Percentiles rank a stretch among this genome's conserved stretches.
phyloP scores from a whole-genome alignment of 1,140 invertebrate species.

The Schlechtendalia chinensis region DNA sequence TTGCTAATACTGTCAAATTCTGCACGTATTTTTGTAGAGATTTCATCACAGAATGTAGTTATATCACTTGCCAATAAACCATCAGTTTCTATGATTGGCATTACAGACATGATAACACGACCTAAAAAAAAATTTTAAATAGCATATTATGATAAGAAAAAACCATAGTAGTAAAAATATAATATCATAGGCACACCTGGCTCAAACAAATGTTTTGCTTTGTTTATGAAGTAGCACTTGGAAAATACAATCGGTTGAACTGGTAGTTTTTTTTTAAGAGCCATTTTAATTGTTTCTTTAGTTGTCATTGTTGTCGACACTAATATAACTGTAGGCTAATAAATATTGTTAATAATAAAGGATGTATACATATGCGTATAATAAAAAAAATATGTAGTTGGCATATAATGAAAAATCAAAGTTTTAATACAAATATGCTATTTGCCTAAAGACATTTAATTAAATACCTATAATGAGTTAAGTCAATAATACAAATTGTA shows the following conservation, averaged over 20 bases:
- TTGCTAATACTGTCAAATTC: slow-evolving; percentile 39
- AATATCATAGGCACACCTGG: background rate
- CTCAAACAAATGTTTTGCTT: slow-evolving; percentile 34
- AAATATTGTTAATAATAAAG: background rate
- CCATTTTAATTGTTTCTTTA: slow-evolving; percentile 29
- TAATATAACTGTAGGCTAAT: slow-evolving; percentile 20
- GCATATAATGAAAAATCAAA: no score
- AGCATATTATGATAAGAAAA: background rate
- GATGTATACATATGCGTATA: background rate
- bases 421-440: no score
- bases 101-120: slow-evolving; percentile 38
- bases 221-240: slow-evolving; percentile 35
- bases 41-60: background rate
- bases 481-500: no score
- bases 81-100: slow-evolving; percentile 39
- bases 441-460: no score
- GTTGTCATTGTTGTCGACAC: background rate
- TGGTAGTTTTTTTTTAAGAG: slow-evolving; percentile 29
- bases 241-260: slow-evolving; percentile 45
- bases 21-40: slow-evolving; percentile 6
- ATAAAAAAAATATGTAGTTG: no score
- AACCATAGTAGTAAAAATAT: background rate
- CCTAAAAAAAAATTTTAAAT: background rate
- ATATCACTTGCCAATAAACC: slow-evolving; percentile 21
- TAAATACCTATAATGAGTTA: no score